Base-by-base conservation (phyloP, 2,797 vertebrate genomes). In the Enteromius unitaeniatus region DNA sequence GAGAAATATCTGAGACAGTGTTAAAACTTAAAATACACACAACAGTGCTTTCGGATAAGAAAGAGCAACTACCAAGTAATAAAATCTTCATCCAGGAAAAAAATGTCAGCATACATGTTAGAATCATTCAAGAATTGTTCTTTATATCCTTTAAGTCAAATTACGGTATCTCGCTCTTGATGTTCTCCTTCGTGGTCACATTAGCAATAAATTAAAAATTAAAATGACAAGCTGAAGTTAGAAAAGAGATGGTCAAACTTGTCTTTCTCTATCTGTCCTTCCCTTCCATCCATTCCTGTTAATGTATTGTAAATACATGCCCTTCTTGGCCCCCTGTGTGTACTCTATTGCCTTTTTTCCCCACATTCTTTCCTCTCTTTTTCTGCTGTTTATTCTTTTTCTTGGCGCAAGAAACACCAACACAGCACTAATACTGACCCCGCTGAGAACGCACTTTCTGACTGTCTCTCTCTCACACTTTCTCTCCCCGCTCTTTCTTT, bases 151-250 rank as follows among this genome's bases (percentile, higher is more conserved):
- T 73, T 80, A 45, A 45, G 60, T 72, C 13, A 37, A 23, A 73
- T 51, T 7, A 42, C 40, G 1, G 40, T 42, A 26, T 28, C 55
- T 64, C 42, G 26, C 15, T 26, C 58, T 40, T 40, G 28, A 65
- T 26, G 23, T 28, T 74, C n/a, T 37, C 3, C 19, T 51, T 31
- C 77, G 4, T n/a, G 88, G 83, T 89, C 85, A 88, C 86, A 91
- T 92, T 90, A 93, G 89, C 89, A 93, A 92, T 83, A 67, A 85
- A 92, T 93, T 90, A 90, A 93, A 58, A 92, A 89, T 92, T 92
- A 89, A 31, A n/a, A 79, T 21, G 47, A 80, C 79, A 47, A 60
- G 47, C 17, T 47, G 34, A 67, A 81, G 51, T 80, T 81, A 74
- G 86, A 91, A 89, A 88, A 89, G 85, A 90, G 89, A 78, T 79